A percentile compares a stretch with the other conserved stretches of the same genome.
These are phyloP conservation scores for Beris chalybata DNA, from an alignment of 2,888 invertebrate species.

Conservation along the genomic window DNA sequence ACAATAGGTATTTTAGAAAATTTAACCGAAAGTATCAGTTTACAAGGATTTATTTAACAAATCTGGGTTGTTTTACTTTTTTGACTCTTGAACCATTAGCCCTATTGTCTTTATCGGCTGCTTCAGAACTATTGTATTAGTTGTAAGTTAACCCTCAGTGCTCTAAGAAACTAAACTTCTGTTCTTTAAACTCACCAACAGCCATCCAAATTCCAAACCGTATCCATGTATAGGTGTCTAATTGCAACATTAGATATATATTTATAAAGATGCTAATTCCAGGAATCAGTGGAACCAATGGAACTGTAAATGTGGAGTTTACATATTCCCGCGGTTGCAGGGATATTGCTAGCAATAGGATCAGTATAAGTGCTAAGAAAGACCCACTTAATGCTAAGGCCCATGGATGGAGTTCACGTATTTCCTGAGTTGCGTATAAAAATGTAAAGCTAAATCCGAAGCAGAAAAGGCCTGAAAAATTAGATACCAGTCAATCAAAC, in stretches of 20 bases:
- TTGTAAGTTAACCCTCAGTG: not conserved
- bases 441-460: constrained; percentile 48
- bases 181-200: constrained; percentile 64
- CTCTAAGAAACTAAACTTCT: not conserved
- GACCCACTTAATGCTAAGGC: constrained; percentile 44
- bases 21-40: not conserved
- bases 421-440: constrained; percentile 46
- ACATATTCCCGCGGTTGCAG: constrained; percentile 50
- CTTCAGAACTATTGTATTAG: too few species aligned
- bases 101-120: too few species aligned
- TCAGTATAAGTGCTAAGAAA: constrained; percentile 43
- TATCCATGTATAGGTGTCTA: constrained; percentile 80
- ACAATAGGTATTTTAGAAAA: not conserved
- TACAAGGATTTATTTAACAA: not conserved
- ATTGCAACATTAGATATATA: constrained; percentile 80
- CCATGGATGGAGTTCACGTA: constrained; percentile 46
- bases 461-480: constrained; percentile 46
- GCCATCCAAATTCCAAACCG: constrained; percentile 80
- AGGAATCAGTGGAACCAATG: constrained; percentile 80
- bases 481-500: not conserved
- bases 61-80: not conserved
- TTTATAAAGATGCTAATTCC: constrained; percentile 81
- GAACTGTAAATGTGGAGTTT: constrained; percentile 65
- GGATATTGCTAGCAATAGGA: constrained; percentile 48
- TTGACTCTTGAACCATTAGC: too few species aligned